Evolutionary conservation across 2,888 invertebrate genomes (phyloP).

Genomic region (Leptopilina syphax): DNA sequence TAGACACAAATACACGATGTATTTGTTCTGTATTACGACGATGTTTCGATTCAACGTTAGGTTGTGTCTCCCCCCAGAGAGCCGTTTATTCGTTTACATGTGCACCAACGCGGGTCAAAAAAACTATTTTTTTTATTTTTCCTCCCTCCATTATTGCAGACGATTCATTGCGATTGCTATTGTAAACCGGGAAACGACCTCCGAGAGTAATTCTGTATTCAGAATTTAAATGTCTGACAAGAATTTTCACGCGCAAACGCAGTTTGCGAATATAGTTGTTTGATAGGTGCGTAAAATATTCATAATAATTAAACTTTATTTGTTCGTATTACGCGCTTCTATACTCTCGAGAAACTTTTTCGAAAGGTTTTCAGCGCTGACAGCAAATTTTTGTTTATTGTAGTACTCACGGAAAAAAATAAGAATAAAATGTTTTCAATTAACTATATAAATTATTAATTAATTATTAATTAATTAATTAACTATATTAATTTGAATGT

Average conservation of each 20-base stretch:
- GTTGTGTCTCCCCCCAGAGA: constrained; percentile 54
- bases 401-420: not conserved
- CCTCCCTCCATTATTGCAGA: constrained; percentile 25
- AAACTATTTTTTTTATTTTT: not conserved
- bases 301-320: constrained; percentile 23
- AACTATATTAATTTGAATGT: too few relatives aligned
- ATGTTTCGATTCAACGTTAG: constrained; percentile 20
- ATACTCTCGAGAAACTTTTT: not conserved
- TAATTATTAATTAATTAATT: too few relatives aligned
- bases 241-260: not conserved
- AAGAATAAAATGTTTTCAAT: not conserved
- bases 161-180: constrained; percentile 60
- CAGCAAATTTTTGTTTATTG: not conserved
- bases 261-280: not conserved
- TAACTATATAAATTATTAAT: not conserved
- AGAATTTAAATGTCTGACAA: constrained; percentile 20
- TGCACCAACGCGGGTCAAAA: constrained; percentile 51
- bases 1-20: not conserved
- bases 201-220: constrained; percentile 37
- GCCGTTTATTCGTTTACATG: constrained; percentile 55
- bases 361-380: not conserved
- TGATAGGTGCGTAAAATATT: constrained; percentile 15
- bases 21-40: constrained; percentile 34
- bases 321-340: not conserved
- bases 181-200: constrained; percentile 57